These are phyloP conservation scores for Lathronympha strigana DNA, from an alignment of 2,888 invertebrate genomes.

Conservation along the genomic window DNA sequence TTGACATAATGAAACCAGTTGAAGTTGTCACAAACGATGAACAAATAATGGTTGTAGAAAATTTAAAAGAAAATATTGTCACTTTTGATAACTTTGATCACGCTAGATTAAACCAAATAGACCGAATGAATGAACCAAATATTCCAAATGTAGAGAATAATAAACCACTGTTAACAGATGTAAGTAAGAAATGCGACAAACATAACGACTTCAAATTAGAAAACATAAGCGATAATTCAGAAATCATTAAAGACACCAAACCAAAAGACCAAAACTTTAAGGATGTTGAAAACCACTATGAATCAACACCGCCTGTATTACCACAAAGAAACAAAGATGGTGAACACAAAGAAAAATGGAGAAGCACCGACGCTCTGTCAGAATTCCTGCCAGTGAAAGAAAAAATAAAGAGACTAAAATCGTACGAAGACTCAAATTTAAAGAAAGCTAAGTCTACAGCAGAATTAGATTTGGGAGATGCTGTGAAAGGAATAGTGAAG, in stretches of 20 bases:
- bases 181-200: not conserved
- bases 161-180: not conserved
- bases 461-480: constrained; percentile 63
- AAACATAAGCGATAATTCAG: not conserved
- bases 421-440: constrained; percentile 45
- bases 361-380: constrained; percentile 24
- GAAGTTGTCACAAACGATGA: constrained; percentile 31
- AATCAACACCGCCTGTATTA: not conserved
- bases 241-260: not conserved
- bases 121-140: constrained; percentile 7
- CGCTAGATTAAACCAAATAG: not conserved
- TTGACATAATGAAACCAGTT: constrained; percentile 21
- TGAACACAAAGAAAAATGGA: not conserved
- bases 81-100: constrained; percentile 29
- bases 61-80: constrained; percentile 21
- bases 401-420: constrained; percentile 39
- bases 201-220: not conserved
- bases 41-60: constrained; percentile 18
- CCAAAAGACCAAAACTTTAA: not conserved
- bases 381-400: constrained; percentile 31
- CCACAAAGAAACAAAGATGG: constrained; percentile 7
- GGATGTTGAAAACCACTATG: not conserved
- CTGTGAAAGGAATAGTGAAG: constrained; percentile 62
- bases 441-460: constrained; percentile 59
- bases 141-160: constrained; percentile 5